Evolutionary conservation across 1,140 invertebrate genomes (phyloP), one percentile per base, ranked within the genome.

Genomic region (Anastrepha obliqua): DNA sequence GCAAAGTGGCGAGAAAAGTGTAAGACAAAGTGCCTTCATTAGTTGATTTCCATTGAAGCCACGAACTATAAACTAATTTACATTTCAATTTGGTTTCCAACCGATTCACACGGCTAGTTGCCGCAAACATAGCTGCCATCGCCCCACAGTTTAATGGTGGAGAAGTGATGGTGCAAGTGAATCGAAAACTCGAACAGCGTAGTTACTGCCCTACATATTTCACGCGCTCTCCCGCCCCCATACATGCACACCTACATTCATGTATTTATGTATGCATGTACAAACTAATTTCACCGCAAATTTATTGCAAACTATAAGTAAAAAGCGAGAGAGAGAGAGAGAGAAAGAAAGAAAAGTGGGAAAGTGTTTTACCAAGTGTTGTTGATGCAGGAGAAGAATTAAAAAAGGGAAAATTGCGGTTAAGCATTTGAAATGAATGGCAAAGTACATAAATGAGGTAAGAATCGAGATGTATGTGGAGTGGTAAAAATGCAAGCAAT

Each of bases 11-110:
- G 47, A 58, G 74, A 81, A 81, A 55, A 81, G 74, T 55, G 74
- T 55, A 81, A 81, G 47, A 81, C 47, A 81, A 81, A 81, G 74
- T 81, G n/a, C 47, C 74, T 81, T 81, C 74, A 81, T 81, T 81
- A 81, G 74, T 81, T 55, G 74, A 81, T 81, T 81, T 81, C 74
- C 74, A 81, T 2, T 11, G 74, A 42, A 81, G 55, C 47, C 74
- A 81, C 74, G 67, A 74, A 74, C 74, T 55, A 81, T 81, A 55
- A 81, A 81, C 74, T 81, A 81, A 81, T 81, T 81, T 81, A 81
- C 74, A 81, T 81, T 81, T 81, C 74, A 81, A 58, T 81, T 81
- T 55, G 74, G 20, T 81, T 81, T 81, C 17, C 47, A 81, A 81
- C 2, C 74, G 8, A 0, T 58, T 42, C 74, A 81, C 44, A 81